These are phyloP conservation scores for Phoebastria nigripes DNA, from an alignment of 2,797 vertebrate species.

Conservation along the genomic window DNA sequence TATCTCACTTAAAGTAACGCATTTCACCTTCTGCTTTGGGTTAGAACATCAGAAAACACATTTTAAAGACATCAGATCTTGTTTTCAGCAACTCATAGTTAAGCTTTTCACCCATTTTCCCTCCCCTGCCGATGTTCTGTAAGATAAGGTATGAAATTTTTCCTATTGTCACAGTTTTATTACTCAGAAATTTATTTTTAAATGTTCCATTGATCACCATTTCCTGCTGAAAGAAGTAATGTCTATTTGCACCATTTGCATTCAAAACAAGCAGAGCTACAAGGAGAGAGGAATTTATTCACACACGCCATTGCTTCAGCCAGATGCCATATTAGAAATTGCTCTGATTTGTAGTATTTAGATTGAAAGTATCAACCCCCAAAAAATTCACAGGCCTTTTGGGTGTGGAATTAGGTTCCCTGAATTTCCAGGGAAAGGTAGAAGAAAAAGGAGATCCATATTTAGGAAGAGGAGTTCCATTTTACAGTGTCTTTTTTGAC, in stretches of 20 bases:
- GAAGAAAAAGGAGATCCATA: not conserved
- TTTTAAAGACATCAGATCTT: not conserved
- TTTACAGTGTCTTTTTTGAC: not conserved
- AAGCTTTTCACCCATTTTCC: not conserved
- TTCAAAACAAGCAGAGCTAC: conserved; percentile 3
- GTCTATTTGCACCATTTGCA: not conserved
- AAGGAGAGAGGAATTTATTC: not conserved
- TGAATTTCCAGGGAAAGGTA: not conserved
- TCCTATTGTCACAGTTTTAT: conserved; percentile 18
- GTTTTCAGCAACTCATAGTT: not conserved
- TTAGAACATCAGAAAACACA: not conserved
- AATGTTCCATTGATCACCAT: conserved; percentile 34
- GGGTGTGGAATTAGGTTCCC: not conserved
- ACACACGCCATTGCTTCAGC: not conserved
- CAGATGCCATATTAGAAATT: not conserved
- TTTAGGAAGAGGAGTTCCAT: not conserved
- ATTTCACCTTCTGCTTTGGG: not conserved
- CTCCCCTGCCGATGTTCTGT: not conserved
- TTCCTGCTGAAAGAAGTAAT: conserved; percentile 6
- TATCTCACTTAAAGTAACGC: not conserved
- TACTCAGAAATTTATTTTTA: conserved; percentile 38
- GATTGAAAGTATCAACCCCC: not conserved
- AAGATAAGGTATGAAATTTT: conserved; percentile 15
- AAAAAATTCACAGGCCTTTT: not conserved
- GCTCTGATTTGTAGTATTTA: not conserved